These are phyloP conservation scores for Drosophila ironensis DNA, from an alignment of 1,140 invertebrate species.

Conservation along the genomic window DNA sequence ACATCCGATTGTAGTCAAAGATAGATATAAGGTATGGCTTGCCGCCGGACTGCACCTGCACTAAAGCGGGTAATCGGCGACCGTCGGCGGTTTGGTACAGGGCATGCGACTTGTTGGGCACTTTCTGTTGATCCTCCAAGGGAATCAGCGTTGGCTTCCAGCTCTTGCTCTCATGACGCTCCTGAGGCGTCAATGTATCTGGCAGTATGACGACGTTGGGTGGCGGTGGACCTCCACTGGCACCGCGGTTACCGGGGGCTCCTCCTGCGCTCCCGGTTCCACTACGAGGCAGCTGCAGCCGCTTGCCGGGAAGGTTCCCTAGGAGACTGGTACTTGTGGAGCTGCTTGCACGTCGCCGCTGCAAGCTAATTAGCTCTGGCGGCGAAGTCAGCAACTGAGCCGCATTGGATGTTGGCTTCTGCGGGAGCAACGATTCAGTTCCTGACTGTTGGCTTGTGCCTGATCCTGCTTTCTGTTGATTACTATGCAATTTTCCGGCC, in stretches of 20 bases:
- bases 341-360: conserved; percentile 49
- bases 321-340: conserved; percentile 8
- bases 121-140: conserved; percentile 83
- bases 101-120: conserved; percentile 82
- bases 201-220: conserved; percentile 76
- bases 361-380: conserved; percentile 71
- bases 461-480: conserved; percentile 20
- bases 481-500: conserved; percentile 54
- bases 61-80: conserved; percentile 83
- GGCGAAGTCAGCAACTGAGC: conserved; percentile 66
- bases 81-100: conserved; percentile 84
- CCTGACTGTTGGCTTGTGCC: conserved; percentile 11
- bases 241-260: neutral
- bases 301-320: conserved; percentile 27
- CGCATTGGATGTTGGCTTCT: conserved; percentile 25
- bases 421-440: neutral
- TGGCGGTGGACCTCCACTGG: conserved; percentile 1
- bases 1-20: conserved; percentile 88
- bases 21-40: conserved; percentile 87
- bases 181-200: conserved; percentile 67
- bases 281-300: conserved; percentile 34
- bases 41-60: conserved; percentile 86
- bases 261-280: neutral
- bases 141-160: conserved; percentile 88
- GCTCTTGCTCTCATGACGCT: conserved; percentile 83